Evolutionary conservation across 1,140 invertebrate species (phyloP).

Genomic region (Trypoxylus dichotomus): DNA sequence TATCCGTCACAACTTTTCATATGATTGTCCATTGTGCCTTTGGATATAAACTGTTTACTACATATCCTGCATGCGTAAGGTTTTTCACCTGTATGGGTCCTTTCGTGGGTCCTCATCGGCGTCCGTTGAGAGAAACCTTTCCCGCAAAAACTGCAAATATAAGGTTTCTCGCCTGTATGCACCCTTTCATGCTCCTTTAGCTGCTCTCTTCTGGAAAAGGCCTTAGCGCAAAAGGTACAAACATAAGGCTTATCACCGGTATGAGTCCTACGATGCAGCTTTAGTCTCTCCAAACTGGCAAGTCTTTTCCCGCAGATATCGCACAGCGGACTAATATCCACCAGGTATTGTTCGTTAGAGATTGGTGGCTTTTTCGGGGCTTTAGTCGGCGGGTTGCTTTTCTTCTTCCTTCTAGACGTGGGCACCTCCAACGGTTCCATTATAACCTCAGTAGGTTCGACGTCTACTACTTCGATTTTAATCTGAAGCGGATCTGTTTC

Average conservation of each 20-base stretch:
- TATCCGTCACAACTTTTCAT: slow-evolving; percentile 34
- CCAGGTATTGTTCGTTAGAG: no score
- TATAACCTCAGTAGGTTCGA: no score
- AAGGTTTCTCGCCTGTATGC: slow-evolving; percentile 41
- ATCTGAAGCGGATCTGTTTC: no score
- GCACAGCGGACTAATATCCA: background rate
- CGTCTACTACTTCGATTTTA: no score
- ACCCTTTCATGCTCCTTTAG: slow-evolving; percentile 36
- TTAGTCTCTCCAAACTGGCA: slow-evolving; percentile 59
- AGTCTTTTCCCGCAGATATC: slow-evolving; percentile 32
- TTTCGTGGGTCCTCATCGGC: slow-evolving; percentile 48
- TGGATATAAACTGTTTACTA: slow-evolving; percentile 50
- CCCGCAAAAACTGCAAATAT: slow-evolving; percentile 41
- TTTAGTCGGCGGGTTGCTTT: no score
- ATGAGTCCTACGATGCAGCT: slow-evolving; percentile 68
- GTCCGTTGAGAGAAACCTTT: slow-evolving; percentile 32
- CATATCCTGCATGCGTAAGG: slow-evolving; percentile 56
- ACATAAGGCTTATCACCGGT: slow-evolving; percentile 70
- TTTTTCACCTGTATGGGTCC: slow-evolving; percentile 57
- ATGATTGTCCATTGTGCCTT: slow-evolving; percentile 39
- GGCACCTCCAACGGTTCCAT: no score
- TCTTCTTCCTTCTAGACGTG: no score
- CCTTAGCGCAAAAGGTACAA: slow-evolving; percentile 66
- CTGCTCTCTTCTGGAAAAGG: slow-evolving; percentile 53
- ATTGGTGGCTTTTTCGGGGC: no score